These are phyloP conservation scores for Tryphoninae sp. DNA, from an alignment of 2,888 invertebrate genomes.

Conservation along the genomic window DNA sequence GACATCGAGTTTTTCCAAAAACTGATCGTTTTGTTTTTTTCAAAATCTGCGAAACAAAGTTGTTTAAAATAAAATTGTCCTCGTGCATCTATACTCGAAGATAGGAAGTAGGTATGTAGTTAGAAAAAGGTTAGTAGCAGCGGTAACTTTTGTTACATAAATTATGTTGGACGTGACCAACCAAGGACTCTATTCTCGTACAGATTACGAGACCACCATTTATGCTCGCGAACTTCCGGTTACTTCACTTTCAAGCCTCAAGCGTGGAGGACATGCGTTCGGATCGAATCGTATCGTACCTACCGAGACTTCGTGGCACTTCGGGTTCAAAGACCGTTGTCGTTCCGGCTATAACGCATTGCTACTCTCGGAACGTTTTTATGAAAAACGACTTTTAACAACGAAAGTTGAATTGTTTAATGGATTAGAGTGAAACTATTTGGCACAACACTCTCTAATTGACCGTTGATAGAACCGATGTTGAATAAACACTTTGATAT, in stretches of 20 bases:
- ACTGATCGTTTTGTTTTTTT: no score
- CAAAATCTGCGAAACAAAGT: no score
- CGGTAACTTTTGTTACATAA: constrained; percentile 46
- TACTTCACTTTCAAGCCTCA: constrained; percentile 69
- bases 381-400: no score
- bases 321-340: constrained; percentile 65
- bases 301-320: constrained; percentile 37
- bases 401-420: no score
- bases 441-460: no score
- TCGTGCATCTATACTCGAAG: neutral
- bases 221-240: constrained; percentile 67
- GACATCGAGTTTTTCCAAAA: no score
- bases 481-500: no score
- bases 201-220: constrained; percentile 62
- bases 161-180: constrained; percentile 54
- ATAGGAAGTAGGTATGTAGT: neutral
- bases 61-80: no score
- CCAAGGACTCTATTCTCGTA: constrained; percentile 46
- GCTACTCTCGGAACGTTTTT: constrained; percentile 9
- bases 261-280: constrained; percentile 54
- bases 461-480: no score
- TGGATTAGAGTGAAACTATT: no score
- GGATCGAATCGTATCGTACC: constrained; percentile 59
- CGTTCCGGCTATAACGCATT: constrained; percentile 17
- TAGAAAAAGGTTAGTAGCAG: constrained; percentile 2